Evolutionary conservation across 2,888 invertebrate species (phyloP).

Genomic region (Melanostoma scalare): DNA sequence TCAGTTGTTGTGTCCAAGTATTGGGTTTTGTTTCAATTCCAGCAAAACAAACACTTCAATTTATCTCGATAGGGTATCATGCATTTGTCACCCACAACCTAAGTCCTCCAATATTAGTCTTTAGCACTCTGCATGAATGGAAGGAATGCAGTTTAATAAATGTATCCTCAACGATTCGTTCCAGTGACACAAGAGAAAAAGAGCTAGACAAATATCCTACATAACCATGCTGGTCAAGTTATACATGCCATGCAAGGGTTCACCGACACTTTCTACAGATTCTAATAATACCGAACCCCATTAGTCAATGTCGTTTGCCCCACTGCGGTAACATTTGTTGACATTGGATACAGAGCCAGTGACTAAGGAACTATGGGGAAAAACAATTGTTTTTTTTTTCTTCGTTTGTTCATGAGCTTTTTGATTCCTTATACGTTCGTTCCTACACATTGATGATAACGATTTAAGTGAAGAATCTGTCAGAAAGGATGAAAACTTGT

Average conservation of each 20-base stretch:
- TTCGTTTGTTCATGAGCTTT: background rate
- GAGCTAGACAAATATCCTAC: background rate
- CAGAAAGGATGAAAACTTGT: conserved; percentile 10
- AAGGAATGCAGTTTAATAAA: conserved; percentile 37
- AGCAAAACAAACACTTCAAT: background rate
- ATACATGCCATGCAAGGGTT: conserved; percentile 15
- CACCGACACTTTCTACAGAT: conserved; percentile 39
- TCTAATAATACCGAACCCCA: conserved; percentile 55
- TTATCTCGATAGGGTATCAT: conserved; percentile 3
- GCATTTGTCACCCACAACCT: background rate
- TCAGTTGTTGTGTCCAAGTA: too few species aligned
- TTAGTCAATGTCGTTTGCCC: conserved; percentile 58
- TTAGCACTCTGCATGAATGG: background rate
- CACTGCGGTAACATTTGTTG: conserved; percentile 47
- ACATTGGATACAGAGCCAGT: conserved; percentile 34
- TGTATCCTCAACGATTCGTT: background rate
- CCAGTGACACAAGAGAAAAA: background rate
- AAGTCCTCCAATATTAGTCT: background rate
- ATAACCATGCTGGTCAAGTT: conserved; percentile 24
- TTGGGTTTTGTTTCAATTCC: too few species aligned
- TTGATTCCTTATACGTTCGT: background rate
- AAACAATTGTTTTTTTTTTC: background rate
- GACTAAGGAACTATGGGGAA: background rate
- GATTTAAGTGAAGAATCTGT: conserved; percentile 18
- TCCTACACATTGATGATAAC: background rate